Evolutionary conservation across 2,888 invertebrate genomes (phyloP).

Genomic region (Thymelicus sylvestris): DNA sequence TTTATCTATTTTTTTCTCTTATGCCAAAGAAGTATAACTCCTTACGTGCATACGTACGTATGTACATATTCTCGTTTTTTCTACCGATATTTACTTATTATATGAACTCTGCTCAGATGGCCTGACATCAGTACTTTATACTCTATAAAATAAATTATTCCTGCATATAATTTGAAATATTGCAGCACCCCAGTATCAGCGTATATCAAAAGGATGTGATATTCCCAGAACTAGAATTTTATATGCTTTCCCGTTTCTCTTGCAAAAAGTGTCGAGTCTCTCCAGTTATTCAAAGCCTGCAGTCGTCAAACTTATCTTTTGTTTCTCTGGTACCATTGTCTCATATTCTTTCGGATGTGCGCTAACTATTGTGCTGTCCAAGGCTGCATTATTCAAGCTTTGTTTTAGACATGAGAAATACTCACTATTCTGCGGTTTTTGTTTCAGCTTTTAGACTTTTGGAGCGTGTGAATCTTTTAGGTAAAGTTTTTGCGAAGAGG

Average conservation of each 20-base stretch:
- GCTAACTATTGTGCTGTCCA: conserved; percentile 32
- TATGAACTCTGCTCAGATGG: too few species aligned
- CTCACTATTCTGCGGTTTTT: conserved; percentile 13
- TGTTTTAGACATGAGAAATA: conserved; percentile 25
- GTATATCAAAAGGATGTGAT: neutral
- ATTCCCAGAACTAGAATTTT: conserved; percentile 3
- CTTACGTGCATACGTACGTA: too few species aligned
- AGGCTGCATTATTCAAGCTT: conserved; percentile 31
- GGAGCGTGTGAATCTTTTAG: neutral
- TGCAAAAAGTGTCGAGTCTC: conserved; percentile 9
- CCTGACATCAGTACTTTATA: too few species aligned
- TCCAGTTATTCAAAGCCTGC: conserved; percentile 12
- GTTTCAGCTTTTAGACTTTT: conserved; percentile 4
- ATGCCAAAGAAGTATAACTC: too few species aligned
- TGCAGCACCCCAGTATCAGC: neutral
- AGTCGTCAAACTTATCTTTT: conserved; percentile 34
- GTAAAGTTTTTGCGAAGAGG: neutral
- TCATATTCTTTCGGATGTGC: conserved; percentile 30
- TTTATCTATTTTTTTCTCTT: too few species aligned
- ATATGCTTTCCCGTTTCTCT: conserved; percentile 1
- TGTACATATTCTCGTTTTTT: too few species aligned
- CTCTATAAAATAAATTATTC: too few species aligned
- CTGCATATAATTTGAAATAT: too few species aligned
- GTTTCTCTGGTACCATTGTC: conserved; percentile 27
- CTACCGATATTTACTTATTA: too few species aligned